Evolutionary conservation across 2,888 invertebrate species (phyloP).

Genomic region (Hirtodrosophila cameraria): DNA sequence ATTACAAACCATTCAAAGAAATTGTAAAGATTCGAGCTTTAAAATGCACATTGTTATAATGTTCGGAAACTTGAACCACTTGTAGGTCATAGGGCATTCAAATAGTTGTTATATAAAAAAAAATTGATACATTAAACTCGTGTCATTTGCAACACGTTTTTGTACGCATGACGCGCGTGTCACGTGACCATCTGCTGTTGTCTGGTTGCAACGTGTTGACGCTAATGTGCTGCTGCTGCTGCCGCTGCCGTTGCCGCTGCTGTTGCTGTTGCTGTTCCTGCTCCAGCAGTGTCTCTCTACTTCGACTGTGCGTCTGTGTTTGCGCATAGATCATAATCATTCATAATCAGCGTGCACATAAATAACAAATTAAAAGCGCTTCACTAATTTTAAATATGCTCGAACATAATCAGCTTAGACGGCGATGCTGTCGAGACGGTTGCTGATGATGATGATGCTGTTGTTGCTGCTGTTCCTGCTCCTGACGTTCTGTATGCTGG

Average conservation of each 20-base stretch:
- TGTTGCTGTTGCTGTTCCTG: conserved; percentile 9
- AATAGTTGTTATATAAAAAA: no score
- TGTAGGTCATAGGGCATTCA: no score
- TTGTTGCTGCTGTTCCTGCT: background rate
- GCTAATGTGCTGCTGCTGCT: conserved; percentile 34
- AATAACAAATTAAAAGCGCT: conserved; percentile 80
- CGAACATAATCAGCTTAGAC: conserved; percentile 79
- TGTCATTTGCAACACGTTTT: no score
- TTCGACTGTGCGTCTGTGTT: conserved; percentile 44
- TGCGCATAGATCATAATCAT: conserved; percentile 80
- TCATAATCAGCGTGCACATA: conserved; percentile 80
- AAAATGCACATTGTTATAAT: no score
- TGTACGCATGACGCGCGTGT: conserved; percentile 26
- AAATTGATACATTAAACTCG: no score
- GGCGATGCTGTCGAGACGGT: conserved; percentile 31
- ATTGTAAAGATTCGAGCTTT: no score
- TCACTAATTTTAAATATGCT: conserved; percentile 80
- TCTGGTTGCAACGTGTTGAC: conserved; percentile 37
- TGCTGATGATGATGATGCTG: conserved; percentile 4
- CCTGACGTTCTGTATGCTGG: conserved; percentile 14
- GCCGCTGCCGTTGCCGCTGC: conserved; percentile 13
- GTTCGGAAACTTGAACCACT: no score
- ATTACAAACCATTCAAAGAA: no score
- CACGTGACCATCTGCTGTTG: conserved; percentile 33
- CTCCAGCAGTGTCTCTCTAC: conserved; percentile 15